A percentile compares a stretch with the other conserved stretches of the same genome.
phyloP scores from a whole-genome alignment of 2,113 vertebrate species.

The Sander lucioperca region DNA sequence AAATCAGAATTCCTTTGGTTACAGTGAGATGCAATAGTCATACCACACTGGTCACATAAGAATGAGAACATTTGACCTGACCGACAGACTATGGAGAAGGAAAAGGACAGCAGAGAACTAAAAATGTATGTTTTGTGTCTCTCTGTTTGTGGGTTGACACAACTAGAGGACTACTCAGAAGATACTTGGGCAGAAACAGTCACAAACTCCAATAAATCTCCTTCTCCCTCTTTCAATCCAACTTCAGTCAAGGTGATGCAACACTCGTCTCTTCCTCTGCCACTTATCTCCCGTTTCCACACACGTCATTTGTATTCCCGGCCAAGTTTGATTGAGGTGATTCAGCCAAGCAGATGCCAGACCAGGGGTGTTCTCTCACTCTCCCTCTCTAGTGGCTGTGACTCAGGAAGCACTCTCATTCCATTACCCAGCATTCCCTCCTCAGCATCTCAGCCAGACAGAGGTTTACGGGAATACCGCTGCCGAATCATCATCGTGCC shows the following conservation, averaged over 20 bases:
- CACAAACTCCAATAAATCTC: slow-evolving; percentile 36
- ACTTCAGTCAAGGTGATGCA: slow-evolving; percentile 53
- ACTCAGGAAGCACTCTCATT: slow-evolving; percentile 72
- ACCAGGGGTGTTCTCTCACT: slow-evolving; percentile 62
- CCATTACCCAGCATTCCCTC: slow-evolving; percentile 76
- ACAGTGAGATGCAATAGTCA: slow-evolving; percentile 63
- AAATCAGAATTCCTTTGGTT: slow-evolving; percentile 73
- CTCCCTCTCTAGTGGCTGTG: slow-evolving; percentile 63
- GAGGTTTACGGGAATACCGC: slow-evolving; percentile 83
- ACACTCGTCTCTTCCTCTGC: slow-evolving; percentile 50
- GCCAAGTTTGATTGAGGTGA: slow-evolving; percentile 67
- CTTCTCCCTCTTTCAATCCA: slow-evolving; percentile 21
- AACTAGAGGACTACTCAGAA: slow-evolving; percentile 15
- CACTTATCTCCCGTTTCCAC: slow-evolving; percentile 58
- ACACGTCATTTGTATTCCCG: slow-evolving; percentile 36
- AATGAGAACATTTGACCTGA: slow-evolving; percentile 60
- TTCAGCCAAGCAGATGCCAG: slow-evolving; percentile 68
- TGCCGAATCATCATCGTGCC: slow-evolving; percentile 78
- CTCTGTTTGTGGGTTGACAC: not conserved
- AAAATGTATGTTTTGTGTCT: not conserved
- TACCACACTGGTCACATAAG: slow-evolving; percentile 69
- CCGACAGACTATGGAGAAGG: slow-evolving; percentile 13
- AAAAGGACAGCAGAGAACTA: slow-evolving; percentile 17
- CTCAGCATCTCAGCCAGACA: slow-evolving; percentile 64
- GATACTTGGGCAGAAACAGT: slow-evolving; percentile 1